These are phyloP conservation scores for Phallusia fumigata DNA, from an alignment of 23 tunicate species.

Conservation along the genomic window DNA sequence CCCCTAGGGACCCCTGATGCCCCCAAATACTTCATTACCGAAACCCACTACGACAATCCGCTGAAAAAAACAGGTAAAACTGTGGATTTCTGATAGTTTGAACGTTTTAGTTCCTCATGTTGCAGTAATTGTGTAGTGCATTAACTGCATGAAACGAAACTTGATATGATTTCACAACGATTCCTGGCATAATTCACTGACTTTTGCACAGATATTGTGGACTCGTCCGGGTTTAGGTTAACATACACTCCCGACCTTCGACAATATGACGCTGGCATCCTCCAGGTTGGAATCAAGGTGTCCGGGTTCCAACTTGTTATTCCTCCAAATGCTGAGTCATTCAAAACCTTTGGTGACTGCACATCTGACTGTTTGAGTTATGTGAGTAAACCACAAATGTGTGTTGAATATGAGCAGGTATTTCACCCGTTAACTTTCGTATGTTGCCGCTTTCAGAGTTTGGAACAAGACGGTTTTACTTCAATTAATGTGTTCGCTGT, in stretches of 20 bases:
- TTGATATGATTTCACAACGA: background rate
- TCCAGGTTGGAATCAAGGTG: background rate
- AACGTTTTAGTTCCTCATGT: background rate
- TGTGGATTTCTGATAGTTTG: background rate
- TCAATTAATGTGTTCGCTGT: background rate
- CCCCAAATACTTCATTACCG: constrained; percentile 8
- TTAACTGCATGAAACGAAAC: too few species aligned
- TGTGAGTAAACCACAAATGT: too few species aligned
- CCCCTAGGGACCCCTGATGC: constrained; percentile 24
- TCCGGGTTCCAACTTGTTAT: background rate
- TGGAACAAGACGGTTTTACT: background rate
- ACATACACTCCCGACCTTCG: background rate
- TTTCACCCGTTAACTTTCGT: too few species aligned
- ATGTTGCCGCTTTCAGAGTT: background rate
- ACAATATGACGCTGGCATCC: background rate
- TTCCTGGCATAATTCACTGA: background rate
- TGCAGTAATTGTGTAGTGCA: background rate
- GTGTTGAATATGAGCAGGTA: too few species aligned
- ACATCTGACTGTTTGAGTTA: background rate
- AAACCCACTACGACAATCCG: constrained; percentile 49
- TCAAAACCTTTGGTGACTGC: background rate
- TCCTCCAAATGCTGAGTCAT: background rate
- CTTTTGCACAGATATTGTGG: background rate
- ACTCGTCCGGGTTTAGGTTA: background rate
- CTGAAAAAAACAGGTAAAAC: background rate